Evolutionary conservation across 2,113 vertebrate genomes (phyloP).

Genomic region (Datnioides undecimradiatus): DNA sequence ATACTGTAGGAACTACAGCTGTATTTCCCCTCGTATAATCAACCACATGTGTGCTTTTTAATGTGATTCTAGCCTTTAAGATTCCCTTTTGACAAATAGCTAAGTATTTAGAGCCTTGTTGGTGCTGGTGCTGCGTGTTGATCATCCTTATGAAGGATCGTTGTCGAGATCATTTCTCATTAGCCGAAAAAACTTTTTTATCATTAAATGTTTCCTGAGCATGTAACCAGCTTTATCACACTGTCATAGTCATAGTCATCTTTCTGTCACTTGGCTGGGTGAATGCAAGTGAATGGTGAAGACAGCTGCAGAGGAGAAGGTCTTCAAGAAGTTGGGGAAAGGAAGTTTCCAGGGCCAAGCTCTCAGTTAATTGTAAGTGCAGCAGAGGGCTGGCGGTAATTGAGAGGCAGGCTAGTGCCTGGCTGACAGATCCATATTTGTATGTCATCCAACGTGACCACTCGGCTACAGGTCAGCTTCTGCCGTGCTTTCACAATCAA

Average conservation of each 20-base stretch:
- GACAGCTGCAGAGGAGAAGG: neutral
- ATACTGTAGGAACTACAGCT: too few relatives aligned
- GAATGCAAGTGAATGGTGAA: neutral
- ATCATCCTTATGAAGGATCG: neutral
- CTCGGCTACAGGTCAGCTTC: constrained; percentile 1
- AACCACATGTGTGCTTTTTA: too few relatives aligned
- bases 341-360: neutral
- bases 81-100: too few relatives aligned
- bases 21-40: too few relatives aligned
- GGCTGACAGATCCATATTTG: neutral
- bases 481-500: neutral
- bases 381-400: neutral
- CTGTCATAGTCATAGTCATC: neutral
- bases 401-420: neutral
- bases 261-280: neutral
- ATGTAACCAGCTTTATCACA: neutral
- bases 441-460: neutral
- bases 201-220: neutral
- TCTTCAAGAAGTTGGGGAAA: neutral
- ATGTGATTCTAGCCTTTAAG: too few relatives aligned
- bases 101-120: too few relatives aligned
- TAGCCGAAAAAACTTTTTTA: neutral
- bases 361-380: neutral
- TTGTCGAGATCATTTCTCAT: too few relatives aligned
- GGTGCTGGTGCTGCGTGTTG: too few relatives aligned